Conservation (phyloP, 2,888 invertebrate genomes). For the Cheilosia soror region DNA sequence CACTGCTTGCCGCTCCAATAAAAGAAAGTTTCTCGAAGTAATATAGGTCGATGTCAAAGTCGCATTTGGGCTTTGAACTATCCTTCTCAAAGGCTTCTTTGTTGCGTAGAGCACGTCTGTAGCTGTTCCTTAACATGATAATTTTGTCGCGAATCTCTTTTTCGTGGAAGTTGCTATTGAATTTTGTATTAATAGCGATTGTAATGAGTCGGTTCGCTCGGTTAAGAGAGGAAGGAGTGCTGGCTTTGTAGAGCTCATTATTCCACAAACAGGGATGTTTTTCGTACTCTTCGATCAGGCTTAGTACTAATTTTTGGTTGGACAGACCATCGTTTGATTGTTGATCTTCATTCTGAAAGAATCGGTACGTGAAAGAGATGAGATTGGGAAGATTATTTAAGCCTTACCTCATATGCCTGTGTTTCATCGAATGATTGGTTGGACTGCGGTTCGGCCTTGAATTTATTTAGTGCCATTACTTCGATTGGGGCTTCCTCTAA, state of each 20-base stretch:
- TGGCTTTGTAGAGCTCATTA: background rate
- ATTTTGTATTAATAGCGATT: background rate
- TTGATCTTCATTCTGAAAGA: background rate
- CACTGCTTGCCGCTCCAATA: background rate
- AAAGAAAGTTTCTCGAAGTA: conserved; percentile 47
- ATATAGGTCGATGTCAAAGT: conserved; percentile 8
- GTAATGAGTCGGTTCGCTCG: background rate
- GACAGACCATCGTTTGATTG: background rate
- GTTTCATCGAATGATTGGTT: too few relatives aligned
- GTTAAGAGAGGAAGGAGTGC: background rate
- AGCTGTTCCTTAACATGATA: background rate
- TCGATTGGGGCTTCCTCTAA: too few relatives aligned
- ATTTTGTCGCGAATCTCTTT: background rate
- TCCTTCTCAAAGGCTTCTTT: conserved; percentile 38
- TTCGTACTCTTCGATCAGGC: conserved; percentile 12
- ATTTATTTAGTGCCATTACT: too few relatives aligned
- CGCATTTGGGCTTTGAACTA: background rate
- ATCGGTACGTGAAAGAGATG: too few relatives aligned
- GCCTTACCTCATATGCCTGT: too few relatives aligned
- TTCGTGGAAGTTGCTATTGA: background rate
- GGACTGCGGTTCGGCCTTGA: too few relatives aligned
- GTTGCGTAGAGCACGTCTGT: conserved; percentile 14
- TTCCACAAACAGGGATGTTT: conserved; percentile 24
- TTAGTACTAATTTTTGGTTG: background rate
- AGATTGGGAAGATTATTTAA: too few relatives aligned